Base-by-base conservation (phyloP, 1,140 invertebrate species). In the Planococcus citri region DNA sequence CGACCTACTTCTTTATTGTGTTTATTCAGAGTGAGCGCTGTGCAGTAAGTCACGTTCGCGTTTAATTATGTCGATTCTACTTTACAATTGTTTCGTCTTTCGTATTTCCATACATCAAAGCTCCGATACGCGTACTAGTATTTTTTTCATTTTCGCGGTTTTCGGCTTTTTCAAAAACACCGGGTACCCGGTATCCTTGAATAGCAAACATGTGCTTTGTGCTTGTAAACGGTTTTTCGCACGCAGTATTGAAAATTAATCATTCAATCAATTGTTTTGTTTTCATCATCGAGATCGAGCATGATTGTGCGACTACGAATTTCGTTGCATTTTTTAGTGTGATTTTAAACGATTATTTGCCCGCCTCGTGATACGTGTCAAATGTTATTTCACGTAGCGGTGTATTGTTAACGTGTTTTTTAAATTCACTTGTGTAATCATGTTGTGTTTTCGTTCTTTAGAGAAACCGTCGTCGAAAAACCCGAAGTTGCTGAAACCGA, bases 131-230 rank as follows among this genome's bases (percentile, higher is more conserved):
- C 41, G 41, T 51, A 20, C 2, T 51, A 3, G 10, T 51, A n/a
- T 20, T 9, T 51, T 51, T 51, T 51, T 51, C 41, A 51, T 51
- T 51, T 51, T 51, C 41, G 41, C 41, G 41, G 41, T 51, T 51
- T 51, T 51, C 41, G 41, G 41, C 41, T 51, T 51, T 51, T 51
- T 20, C 10, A 51, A 51, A 51, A 51, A 51, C 17, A 51, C 41
- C 41, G 41, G 41, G 41, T 51, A 51, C 17, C 41, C 41, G 41
- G 41, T 51, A 51, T 51, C 41, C 41, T 51, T 51, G 41, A 51
- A 51, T 51, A 17, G 41, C 41, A 17, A 24, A 64, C 60, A 64
- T 64, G 60, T 64, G 60, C 60, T 64, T 64, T 27, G 25, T 64
- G 22, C 21, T 24, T 25, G 60, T 25, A 64, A 64, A 64, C 60